phyloP scores from a whole-genome alignment of 2,888 invertebrate genomes.

The Drosophila helvetica region DNA sequence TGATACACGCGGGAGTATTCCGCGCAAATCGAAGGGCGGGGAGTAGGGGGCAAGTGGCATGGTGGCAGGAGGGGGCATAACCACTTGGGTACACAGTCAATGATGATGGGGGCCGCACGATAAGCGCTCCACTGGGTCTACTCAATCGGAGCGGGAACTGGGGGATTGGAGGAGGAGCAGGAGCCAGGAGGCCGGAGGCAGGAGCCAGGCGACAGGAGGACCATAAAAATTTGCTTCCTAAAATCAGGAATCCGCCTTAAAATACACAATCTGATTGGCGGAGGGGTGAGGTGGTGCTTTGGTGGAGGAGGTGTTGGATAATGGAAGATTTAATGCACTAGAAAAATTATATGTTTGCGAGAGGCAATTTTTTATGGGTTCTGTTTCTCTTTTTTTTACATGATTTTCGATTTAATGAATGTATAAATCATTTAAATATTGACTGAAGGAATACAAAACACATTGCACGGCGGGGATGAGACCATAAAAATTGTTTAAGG shows the following conservation, averaged over 20 bases:
- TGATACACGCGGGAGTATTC: slow-evolving; percentile 72
- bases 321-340: slow-evolving; percentile 40
- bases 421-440: slow-evolving; percentile 33
- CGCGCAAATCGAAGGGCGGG: slow-evolving; percentile 18
- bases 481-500: background rate
- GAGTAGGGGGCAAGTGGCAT: background rate
- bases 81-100: slow-evolving; percentile 65
- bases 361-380: slow-evolving; percentile 15
- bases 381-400: background rate
- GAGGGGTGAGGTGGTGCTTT: background rate
- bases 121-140: slow-evolving; percentile 73
- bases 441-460: slow-evolving; percentile 2
- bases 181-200: background rate
- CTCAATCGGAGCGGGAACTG: slow-evolving; percentile 53
- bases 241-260: slow-evolving; percentile 34
- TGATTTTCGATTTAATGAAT: slow-evolving; percentile 34
- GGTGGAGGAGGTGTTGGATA: background rate
- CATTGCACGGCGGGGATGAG: background rate
- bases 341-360: slow-evolving; percentile 36
- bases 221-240: slow-evolving; percentile 47
- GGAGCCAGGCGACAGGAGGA: slow-evolving; percentile 21
- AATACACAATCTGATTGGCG: slow-evolving; percentile 29
- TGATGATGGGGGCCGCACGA: slow-evolving; percentile 65
- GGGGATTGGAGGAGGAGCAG: background rate
- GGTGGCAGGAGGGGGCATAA: slow-evolving; percentile 1